Base-by-base conservation (phyloP, 92 coral and sea anemone species). In the Pocillopora grandis region DNA sequence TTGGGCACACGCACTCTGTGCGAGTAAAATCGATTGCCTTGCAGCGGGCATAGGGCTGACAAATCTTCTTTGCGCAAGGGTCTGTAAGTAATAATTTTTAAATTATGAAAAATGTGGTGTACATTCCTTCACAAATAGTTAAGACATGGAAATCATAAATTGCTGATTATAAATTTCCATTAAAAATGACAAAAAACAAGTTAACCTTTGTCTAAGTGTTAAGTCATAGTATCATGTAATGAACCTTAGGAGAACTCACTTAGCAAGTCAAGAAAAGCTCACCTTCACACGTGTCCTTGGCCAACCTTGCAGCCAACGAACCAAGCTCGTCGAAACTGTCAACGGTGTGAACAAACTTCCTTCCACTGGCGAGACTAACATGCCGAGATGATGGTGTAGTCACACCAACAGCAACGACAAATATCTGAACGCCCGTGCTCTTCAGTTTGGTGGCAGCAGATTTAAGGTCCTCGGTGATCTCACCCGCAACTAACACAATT, bases 281-380 rank as follows among this genome's bases (percentile, higher is more conserved):
- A 96, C 99, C 98, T 91, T 89, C 80, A 78, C 99, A 96, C 0
- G 95, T 93, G 64, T 89, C 86, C 71, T 79, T 90, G 3, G 95
- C 93, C 58, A 96, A 69, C 71, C 75, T 84, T 36, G 89, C 89
- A 66, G 84, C 78, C 77, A 94, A 76, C n/a, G 78, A 75, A 3
- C 66, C 81, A 16, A 96, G 92, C 35, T 89, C 92, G 20, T 81
- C 88, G 60, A 92, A 90, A 36, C 80, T 85, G n/a, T 74, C 70
- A 19, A 94, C 57, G 33, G 62, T 84, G 88, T 84, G 82, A 2
- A 89, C 89, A 48, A 87, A 86, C 13, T 20, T 60, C 16, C 83
- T 33, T 48, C 33, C 62, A 14, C 86, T 83, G 65, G 86, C 86
- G 57, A 83, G 79, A 23, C 17, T 31, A 20, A 49, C 10, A 64